Base-by-base conservation (phyloP, 2,113 vertebrate species). In the Actenoides hombroni region DNA sequence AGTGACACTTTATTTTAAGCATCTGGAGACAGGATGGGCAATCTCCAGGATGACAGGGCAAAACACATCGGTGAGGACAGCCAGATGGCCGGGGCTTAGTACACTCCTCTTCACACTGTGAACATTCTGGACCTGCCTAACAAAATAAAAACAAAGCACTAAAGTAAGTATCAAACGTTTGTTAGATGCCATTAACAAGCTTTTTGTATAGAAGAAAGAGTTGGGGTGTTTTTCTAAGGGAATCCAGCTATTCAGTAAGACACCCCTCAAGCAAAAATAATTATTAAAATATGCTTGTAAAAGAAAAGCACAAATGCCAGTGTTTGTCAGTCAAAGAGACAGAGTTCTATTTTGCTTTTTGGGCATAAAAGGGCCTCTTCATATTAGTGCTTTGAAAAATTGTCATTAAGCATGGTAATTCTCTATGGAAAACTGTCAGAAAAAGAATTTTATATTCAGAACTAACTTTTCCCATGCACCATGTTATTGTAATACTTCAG, bases 1-100 rank as follows among this genome's bases (percentile, higher is more conserved):
- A 99, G 96, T 99, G 98, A 95, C 99, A 99, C 92, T 98, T 98
- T 73, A 98, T 98, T 91, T 98, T 98, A 77, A 99, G 95, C 98
- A 99, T 99, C 90, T 99, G 98, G 73, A 97, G 95, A 96, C 99
- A 99, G 0, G 98, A 85, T 12, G 98, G 98, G 78, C 99, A 99
- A 61, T 96, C 94, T 40, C 97, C 98, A 56, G 97, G 97, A 74
- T 99, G 99, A 97, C 99, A 99, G 7, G 98, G 98, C 69, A 98
- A 88, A 83, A 95, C 92, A 87, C 99, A 99, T 3, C 96, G 97
- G 65, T 99, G 99, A 84, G 98, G 97, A 91, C 99, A 99, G n/a
- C 98, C 98, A 21, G 84, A 10, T 2, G 98, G 98, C 31, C 98
- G 98, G 46, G 98, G 90, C 53, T 98, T 98, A 63, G 82, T 95